Conservation (phyloP, 2,888 invertebrate genomes). For the Liodrosophila aerea region DNA sequence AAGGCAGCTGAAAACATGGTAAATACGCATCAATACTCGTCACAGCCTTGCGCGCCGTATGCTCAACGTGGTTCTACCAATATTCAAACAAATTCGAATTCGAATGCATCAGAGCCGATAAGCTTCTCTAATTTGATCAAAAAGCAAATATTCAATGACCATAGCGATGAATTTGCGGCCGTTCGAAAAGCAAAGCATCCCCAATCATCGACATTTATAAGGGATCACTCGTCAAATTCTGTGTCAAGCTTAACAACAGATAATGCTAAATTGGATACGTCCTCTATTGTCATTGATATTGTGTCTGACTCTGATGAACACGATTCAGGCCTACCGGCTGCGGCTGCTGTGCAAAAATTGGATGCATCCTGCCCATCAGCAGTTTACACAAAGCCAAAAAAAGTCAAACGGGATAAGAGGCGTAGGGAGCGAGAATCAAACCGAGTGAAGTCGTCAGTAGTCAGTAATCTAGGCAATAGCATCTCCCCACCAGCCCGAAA, state of each 20-base stretch:
- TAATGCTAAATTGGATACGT: conserved; percentile 39
- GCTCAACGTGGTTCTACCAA: no score
- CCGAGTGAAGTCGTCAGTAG: conserved; percentile 5
- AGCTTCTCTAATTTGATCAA: conserved; percentile 46
- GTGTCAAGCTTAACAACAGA: conserved; percentile 32
- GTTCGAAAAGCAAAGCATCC: conserved; percentile 11
- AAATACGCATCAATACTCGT: no score
- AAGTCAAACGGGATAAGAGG: conserved; percentile 72
- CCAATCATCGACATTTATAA: conserved; percentile 23
- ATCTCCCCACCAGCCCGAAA: no score
- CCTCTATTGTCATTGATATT: conserved; percentile 76
- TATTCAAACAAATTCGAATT: no score
- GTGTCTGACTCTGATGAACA: conserved; percentile 79
- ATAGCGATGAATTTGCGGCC: conserved; percentile 27
- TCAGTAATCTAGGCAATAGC: no score
- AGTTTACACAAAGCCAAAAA: conserved; percentile 47
- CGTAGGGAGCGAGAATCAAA: conserved; percentile 45
- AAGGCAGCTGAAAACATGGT: no score
- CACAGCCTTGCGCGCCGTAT: no score
- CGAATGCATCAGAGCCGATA: conserved; percentile 4
- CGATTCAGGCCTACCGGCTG: no score
- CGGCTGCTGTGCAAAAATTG: no score
- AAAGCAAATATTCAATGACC: conserved; percentile 28
- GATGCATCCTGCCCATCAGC: background rate
- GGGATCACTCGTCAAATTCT: conserved; percentile 66